Percentiles rank a stretch among this genome's conserved stretches.
phyloP scores from a whole-genome alignment of 2,888 invertebrate genomes.

The Stegophylla sp. region DNA sequence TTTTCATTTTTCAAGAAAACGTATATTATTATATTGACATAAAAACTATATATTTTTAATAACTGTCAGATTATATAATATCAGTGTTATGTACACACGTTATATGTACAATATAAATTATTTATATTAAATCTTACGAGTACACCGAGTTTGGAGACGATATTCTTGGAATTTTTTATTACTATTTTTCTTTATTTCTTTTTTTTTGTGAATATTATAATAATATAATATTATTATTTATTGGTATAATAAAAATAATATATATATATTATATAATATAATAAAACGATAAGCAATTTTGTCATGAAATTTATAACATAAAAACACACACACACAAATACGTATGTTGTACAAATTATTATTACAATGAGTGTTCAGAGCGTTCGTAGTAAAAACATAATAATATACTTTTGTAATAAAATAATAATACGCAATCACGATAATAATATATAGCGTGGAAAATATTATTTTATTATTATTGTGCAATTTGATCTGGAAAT shows the following conservation, averaged over 20 bases:
- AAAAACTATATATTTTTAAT: constrained; percentile 39
- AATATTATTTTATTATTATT: constrained; percentile 47
- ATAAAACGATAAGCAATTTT: constrained; percentile 50
- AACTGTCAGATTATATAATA: constrained; percentile 28
- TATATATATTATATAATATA: too few relatives aligned
- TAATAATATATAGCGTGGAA: constrained; percentile 13
- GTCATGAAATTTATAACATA: constrained; percentile 46
- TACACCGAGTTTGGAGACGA: constrained; percentile 13
- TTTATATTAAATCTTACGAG: constrained; percentile 40
- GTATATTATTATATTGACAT: constrained; percentile 28
- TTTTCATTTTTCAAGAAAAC: constrained; percentile 14
- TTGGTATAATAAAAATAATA: constrained; percentile 37
- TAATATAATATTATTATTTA: constrained; percentile 29
- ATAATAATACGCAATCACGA: constrained; percentile 3
- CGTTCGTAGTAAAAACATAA: constrained; percentile 23
- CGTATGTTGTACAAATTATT: constrained; percentile 24
- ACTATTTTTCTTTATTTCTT: too few relatives aligned
- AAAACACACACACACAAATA: constrained; percentile 3
- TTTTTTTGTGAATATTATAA: constrained; percentile 17
- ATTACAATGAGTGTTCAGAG: constrained; percentile 21
- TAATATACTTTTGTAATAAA: not conserved
- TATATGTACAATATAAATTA: constrained; percentile 29
- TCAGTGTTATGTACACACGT: constrained; percentile 24
- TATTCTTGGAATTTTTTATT: constrained; percentile 23
- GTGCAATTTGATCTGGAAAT: constrained; percentile 49